Base-by-base conservation (phyloP, 1,140 invertebrate genomes). In the Monomorium pharaonis region DNA sequence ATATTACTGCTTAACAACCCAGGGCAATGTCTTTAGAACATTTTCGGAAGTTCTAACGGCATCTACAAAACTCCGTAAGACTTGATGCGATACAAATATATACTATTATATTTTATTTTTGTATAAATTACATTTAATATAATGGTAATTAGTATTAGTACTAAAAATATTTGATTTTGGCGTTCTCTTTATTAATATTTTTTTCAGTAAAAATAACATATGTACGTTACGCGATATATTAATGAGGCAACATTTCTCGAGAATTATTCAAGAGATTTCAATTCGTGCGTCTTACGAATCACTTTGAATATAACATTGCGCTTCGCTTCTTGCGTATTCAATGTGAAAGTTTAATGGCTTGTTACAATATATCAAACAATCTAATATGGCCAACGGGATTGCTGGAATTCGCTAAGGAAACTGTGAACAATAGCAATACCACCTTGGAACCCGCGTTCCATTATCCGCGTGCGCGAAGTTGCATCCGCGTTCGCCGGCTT, bases 311-410 rank as follows among this genome's bases (percentile, higher is more conserved):
- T 62, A 81, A 76, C n/a, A 63, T 76, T 77, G 69, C 49, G 49
- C 4, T 5, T 51, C 9, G 9, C 21, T 21, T 76, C 63, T 63
- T 21, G 54, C 27, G n/a, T 56, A 51, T 42, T 51, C 81, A 51
- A 76, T 78, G 69, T 86, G 86, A 89, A 85, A 89, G 81, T 85
- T 76, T 72, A 87, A 76, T 54, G 69, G 33, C n/a, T 33, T n/a
- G 54, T 87, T 88, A 63, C 76, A 84, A 90, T 85, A 91, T 84
- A 87, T 37, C 30, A 77, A 44, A 75, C 67, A 90, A 88, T 90
- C 77, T 63, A 76, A 90, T 91, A 87, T 88, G 47, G 70, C 54
- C 72, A 91, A 90, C 74, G 16, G 18, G 47, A 70, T 51, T 85
- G 51, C 33, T 60, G 74, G 84, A 75, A 85, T 89, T 86, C 6